Percentiles rank a stretch among this genome's conserved stretches.
Evolutionary conservation across 2,113 vertebrate genomes (phyloP).

Genomic region (Tragelaphus imberbis): DNA sequence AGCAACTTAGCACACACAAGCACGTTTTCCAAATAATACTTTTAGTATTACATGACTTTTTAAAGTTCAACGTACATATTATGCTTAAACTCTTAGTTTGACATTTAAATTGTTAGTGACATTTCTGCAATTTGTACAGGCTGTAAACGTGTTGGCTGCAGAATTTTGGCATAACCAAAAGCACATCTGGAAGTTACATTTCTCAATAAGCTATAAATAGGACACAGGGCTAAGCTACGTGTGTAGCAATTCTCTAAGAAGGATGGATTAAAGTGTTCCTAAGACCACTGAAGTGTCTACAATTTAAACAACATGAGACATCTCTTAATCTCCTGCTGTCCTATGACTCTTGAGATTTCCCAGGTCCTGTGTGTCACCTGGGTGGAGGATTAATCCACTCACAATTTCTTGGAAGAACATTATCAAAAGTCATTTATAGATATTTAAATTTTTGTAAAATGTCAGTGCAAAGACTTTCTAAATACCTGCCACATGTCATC

Average conservation of each 20-base stretch:
- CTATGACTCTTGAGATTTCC: neutral
- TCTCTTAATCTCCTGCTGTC: neutral
- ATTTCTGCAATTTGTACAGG: neutral
- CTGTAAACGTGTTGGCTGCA: neutral
- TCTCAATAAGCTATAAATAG: constrained; percentile 37
- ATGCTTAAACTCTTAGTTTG: neutral
- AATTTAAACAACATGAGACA: neutral
- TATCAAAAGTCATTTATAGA: neutral
- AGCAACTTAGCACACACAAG: neutral
- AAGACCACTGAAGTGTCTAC: neutral
- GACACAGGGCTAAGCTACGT: neutral
- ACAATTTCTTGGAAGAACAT: neutral
- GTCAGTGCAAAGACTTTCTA: neutral
- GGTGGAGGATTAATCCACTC: neutral
- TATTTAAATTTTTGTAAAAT: neutral
- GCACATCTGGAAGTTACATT: constrained; percentile 14
- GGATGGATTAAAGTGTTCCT: neutral
- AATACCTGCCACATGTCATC: neutral
- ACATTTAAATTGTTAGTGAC: neutral
- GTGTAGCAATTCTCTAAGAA: neutral
- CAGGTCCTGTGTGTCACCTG: neutral
- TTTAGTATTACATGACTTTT: neutral
- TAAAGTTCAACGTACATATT: neutral
- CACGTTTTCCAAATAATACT: neutral
- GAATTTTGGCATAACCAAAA: neutral